Evolutionary conservation across 2,888 invertebrate species (phyloP).

Genomic region (Chelonus formosanus): DNA sequence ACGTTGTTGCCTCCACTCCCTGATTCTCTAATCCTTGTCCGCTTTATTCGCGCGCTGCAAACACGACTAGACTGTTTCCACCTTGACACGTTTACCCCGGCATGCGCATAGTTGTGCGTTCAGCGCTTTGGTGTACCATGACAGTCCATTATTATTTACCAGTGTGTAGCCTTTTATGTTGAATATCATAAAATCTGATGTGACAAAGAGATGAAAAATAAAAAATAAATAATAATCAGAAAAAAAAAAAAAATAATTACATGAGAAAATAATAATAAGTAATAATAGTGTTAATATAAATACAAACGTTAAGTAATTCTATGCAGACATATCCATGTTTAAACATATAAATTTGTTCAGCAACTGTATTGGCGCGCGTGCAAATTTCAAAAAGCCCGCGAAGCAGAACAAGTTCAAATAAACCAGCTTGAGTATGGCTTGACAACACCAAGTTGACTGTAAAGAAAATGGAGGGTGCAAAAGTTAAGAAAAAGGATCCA

Average conservation of each 20-base stretch:
- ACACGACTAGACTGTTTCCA: conserved; percentile 43
- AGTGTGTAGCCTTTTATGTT: conserved; percentile 13
- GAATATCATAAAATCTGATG: background rate
- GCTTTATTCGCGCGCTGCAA: conserved; percentile 30
- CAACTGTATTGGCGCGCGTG: background rate
- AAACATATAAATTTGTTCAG: no score
- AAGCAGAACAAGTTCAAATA: background rate
- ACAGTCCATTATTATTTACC: conserved; percentile 22
- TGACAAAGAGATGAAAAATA: background rate
- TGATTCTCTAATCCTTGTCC: conserved; percentile 31
- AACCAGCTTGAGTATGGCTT: no score
- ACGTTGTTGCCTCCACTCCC: conserved; percentile 18
- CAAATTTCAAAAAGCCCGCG: conserved; percentile 10
- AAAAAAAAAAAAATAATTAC: background rate
- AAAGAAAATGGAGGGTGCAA: no score
- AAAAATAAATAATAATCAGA: background rate
- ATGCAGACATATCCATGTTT: no score
- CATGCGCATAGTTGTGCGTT: conserved; percentile 30
- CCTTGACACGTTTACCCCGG: conserved; percentile 55
- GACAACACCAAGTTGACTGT: conserved; percentile 2
- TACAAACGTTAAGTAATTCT: no score
- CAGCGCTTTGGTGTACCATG: conserved; percentile 19
- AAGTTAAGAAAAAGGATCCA: conserved; percentile 26
- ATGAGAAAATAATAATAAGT: no score
- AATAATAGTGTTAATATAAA: no score